Evolutionary conservation across 2,797 vertebrate species (phyloP), one percentile per base, ranked within the genome.

Genomic region (Xerus rutilus): DNA sequence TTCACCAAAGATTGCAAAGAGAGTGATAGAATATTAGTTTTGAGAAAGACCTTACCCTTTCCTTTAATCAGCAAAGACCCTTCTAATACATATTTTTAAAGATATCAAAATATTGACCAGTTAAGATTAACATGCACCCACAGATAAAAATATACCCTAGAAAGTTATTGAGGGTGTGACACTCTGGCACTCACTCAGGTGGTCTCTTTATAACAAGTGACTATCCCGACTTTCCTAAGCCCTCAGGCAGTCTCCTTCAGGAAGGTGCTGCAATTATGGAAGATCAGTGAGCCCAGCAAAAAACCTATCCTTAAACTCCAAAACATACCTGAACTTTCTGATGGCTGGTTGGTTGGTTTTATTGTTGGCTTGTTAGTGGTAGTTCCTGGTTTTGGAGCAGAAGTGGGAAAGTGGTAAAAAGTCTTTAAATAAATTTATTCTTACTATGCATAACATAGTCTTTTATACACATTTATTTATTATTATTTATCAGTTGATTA

Each of bases 1-100:
- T 89, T 64, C 15, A 0, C 10, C 45, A 79, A 78, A 92, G 1
- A 23, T 62, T 91, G 32, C 17, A 70, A 92, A 77, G 15, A 28
- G 30, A 67, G 89, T 91, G 76, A 54, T 17, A 86, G 52, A 78
- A 45, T 77, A 91, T 54, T 89, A 12, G 11, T 87, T 90, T 94
- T 91, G 52, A 82, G 77, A 83, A 78, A 91, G 13, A 83, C 20
- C 28, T 91, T 91, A 59, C n/a, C 28, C 7, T 83, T 57, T 54
- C 85, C 59, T 83, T 39, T 15, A 94, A 43, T 92, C 23, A 78
- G 35, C 62, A 91, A 88, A 94, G 64, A 65, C 15, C 5, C n/a
- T 62, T 70, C 67, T 78, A 54, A 52, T 87, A 32, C 0, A 45
- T 45, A 30, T 78, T 72, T 94, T 76, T 89, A 78, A 96, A 70